Percentiles rank a stretch among this genome's conserved stretches.
phyloP scores from a whole-genome alignment of 2,797 vertebrate genomes.

The Scolopax rusticola region DNA sequence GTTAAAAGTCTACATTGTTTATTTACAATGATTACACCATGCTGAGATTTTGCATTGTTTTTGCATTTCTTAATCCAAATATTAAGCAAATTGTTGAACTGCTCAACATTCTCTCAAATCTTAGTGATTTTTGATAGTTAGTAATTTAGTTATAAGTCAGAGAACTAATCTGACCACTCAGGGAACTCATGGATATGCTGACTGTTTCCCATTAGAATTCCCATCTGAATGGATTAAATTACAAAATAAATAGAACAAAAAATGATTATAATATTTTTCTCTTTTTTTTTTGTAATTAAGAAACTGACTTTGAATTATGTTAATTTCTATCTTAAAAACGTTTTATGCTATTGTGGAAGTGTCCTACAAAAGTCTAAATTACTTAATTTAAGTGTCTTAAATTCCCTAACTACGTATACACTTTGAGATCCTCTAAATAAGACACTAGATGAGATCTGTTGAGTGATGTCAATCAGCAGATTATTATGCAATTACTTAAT shows the following conservation, averaged over 20 bases:
- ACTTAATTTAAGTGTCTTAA: not conserved
- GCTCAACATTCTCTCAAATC: not conserved
- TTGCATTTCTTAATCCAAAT: not conserved
- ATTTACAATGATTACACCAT: not conserved
- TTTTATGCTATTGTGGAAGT: not conserved
- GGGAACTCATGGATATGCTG: not conserved
- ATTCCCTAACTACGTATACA: not conserved
- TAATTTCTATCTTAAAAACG: not conserved
- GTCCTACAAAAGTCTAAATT: not conserved
- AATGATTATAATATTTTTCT: not conserved
- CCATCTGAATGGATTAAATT: not conserved
- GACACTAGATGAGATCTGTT: not conserved
- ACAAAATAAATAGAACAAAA: not conserved
- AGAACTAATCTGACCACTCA: not conserved
- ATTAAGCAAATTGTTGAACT: not conserved
- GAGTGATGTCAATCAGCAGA: not conserved
- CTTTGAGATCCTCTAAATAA: not conserved
- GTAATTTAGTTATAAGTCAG: not conserved
- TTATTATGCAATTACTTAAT: not conserved
- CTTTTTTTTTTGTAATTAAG: not conserved
- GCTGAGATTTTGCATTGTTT: not conserved
- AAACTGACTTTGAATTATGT: not conserved
- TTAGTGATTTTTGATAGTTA: not conserved
- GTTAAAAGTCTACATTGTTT: fast-evolving
- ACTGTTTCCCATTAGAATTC: not conserved